Evolutionary conservation across 2,888 invertebrate genomes (phyloP).

Genomic region (Drosophila heteroneura): DNA sequence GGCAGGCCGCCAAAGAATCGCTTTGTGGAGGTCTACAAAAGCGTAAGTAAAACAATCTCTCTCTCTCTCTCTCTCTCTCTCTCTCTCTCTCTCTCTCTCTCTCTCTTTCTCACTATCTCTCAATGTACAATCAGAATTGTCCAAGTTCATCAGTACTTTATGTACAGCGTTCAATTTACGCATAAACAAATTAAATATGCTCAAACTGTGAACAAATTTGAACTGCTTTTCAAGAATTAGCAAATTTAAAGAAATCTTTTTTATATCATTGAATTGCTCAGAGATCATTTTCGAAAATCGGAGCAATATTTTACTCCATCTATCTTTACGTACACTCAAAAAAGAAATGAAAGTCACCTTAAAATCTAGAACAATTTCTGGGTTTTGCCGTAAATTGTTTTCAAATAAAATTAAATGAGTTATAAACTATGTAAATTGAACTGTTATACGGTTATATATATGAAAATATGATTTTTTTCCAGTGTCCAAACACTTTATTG

Average conservation of each 20-base stretch:
- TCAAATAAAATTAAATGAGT: too few species aligned
- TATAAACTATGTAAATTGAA: too few species aligned
- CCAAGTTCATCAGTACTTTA: not conserved
- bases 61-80: not conserved
- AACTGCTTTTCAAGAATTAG: not conserved
- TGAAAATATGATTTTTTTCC: too few species aligned
- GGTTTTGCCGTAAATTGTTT: too few species aligned
- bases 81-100: not conserved
- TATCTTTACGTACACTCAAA: not conserved
- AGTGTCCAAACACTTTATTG: too few species aligned
- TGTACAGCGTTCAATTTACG: not conserved
- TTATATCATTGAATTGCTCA: not conserved
- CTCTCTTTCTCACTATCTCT: not conserved
- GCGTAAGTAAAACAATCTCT: constrained; percentile 86
- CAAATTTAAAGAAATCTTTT: not conserved
- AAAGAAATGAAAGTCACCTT: not conserved
- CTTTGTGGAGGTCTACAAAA: constrained; percentile 96
- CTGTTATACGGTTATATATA: too few species aligned
- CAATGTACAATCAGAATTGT: not conserved
- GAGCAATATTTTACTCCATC: not conserved
- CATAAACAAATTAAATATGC: not conserved
- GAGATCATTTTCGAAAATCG: not conserved
- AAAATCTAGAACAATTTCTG: too few species aligned
- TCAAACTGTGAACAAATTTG: not conserved
- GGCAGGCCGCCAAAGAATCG: constrained; percentile 99